A percentile compares a stretch with the other conserved stretches of the same genome.
phyloP scores from a whole-genome alignment of 37 sponge, comb jelly and placozoan species.

The Geodia barretti region DNA sequence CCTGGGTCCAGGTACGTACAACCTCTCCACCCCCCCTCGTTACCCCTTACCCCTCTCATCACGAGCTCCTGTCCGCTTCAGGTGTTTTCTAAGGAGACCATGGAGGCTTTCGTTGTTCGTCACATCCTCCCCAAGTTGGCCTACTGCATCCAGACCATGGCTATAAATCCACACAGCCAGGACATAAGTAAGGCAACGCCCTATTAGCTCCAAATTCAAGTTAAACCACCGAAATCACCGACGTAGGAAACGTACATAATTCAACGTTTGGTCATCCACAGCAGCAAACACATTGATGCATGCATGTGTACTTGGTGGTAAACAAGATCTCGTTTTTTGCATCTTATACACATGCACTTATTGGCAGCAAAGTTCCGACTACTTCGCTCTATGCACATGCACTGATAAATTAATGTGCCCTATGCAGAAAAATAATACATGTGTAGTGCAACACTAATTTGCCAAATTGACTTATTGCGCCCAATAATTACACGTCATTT shows the following conservation, averaged over 20 bases:
- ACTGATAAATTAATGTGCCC: no score
- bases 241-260: no score
- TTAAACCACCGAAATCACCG: no score
- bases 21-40: neutral
- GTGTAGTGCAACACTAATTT: neutral
- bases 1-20: conserved; percentile 79
- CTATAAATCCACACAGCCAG: conserved; percentile 88
- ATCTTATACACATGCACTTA: no score
- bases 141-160: conserved; percentile 77
- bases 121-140: conserved; percentile 90
- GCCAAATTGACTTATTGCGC: neutral
- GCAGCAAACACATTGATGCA: no score
- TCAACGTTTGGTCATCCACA: no score
- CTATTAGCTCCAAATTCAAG: no score
- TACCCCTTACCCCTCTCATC: neutral
- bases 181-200: conserved; percentile 81
- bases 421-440: neutral
- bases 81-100: conserved; percentile 69
- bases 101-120: conserved; percentile 87
- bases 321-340: no score
- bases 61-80: neutral
- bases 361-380: no score
- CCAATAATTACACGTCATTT: neutral
- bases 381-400: no score
- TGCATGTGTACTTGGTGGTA: no score